These are phyloP conservation scores for Calameuta filiformis DNA, from an alignment of 2,888 invertebrate species.

Conservation along the genomic window DNA sequence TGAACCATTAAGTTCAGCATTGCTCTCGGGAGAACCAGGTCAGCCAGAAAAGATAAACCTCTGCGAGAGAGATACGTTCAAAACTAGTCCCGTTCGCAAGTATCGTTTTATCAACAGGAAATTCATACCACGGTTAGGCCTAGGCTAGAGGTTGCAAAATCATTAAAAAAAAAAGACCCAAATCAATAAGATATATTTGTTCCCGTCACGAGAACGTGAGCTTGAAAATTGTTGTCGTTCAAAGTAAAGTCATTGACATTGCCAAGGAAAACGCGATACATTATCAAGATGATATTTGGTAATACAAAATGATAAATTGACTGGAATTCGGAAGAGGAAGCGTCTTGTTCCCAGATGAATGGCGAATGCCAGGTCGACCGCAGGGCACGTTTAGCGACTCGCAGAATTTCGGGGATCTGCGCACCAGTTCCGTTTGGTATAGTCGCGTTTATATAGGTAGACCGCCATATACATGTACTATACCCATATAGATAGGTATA, in stretches of 20 bases:
- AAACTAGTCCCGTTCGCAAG: not conserved
- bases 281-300: not conserved
- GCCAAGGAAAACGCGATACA: not conserved
- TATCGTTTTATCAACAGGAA: not conserved
- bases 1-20: not conserved
- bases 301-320: not conserved
- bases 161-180: not conserved
- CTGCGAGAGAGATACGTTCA: not conserved
- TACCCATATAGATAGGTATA: not conserved
- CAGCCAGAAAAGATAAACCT: not conserved
- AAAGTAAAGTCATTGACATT: not conserved
- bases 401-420: not conserved
- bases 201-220: not conserved
- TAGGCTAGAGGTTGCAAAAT: not conserved
- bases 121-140: not conserved
- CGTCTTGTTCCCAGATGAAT: not conserved
- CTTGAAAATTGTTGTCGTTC: not conserved
- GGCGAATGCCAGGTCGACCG: not conserved
- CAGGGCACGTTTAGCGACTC: not conserved
- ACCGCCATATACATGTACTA: not conserved
- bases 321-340: not conserved
- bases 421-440: not conserved
- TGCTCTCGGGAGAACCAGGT: not conserved
- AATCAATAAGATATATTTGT: not conserved
- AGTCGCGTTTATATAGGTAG: not conserved